Evolutionary conservation across 2,113 vertebrate species (phyloP).

Genomic region (Otolemur garnettii): DNA sequence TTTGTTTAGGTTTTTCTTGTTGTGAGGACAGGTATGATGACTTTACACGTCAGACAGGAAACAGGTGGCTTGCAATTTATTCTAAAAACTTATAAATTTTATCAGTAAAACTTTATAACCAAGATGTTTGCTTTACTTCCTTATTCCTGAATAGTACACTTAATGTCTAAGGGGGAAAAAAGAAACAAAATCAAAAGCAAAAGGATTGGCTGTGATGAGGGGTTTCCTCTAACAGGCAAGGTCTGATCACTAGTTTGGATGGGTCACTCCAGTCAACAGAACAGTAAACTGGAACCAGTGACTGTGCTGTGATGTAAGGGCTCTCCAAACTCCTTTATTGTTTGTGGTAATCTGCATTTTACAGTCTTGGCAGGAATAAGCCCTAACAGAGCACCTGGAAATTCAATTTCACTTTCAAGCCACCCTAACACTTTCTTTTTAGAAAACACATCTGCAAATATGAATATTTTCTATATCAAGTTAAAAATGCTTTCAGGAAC

Average conservation of each 20-base stretch:
- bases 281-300: not conserved
- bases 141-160: not conserved
- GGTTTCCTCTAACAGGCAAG: not conserved
- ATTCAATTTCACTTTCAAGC: not conserved
- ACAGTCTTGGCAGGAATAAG: not conserved
- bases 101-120: not conserved
- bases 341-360: not conserved
- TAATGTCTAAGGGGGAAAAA: not conserved
- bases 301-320: no score
- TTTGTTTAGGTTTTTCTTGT: not conserved
- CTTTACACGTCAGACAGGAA: not conserved
- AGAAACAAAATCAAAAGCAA: not conserved
- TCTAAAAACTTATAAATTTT: not conserved
- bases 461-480: not conserved
- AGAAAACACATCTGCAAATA: conserved; percentile 30
- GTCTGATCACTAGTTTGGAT: no score
- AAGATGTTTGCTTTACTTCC: not conserved
- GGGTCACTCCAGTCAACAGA: not conserved
- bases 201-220: not conserved
- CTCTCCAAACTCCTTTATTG: not conserved
- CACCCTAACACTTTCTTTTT: not conserved
- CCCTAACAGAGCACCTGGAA: not conserved
- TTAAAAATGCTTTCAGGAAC: conserved; percentile 4
- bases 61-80: not conserved
- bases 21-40: not conserved